A percentile compares a stretch with the other conserved stretches of the same genome.
Evolutionary conservation across 2,888 invertebrate species (phyloP).

Genomic region (Scotopteryx bipunctaria): DNA sequence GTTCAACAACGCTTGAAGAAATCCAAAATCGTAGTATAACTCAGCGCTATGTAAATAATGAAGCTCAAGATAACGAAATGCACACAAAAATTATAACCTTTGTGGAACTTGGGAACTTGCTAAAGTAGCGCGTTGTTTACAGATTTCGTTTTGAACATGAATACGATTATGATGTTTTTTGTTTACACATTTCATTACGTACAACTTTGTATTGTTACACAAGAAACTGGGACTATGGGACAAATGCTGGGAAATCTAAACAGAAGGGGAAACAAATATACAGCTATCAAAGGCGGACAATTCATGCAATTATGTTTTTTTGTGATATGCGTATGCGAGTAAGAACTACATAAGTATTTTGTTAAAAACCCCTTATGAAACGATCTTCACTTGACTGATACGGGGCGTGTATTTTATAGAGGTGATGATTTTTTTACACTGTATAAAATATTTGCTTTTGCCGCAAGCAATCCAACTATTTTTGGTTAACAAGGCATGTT

Average conservation of each 20-base stretch:
- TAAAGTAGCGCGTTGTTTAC: slow-evolving; percentile 16
- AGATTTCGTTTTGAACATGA: not conserved
- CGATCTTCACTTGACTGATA: not conserved
- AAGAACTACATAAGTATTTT: too few species aligned
- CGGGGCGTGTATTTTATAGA: slow-evolving; percentile 4
- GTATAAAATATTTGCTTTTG: slow-evolving; percentile 25
- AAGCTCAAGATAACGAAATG: slow-evolving; percentile 67
- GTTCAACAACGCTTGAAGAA: slow-evolving; percentile 35
- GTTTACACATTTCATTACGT: not conserved
- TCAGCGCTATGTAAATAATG: slow-evolving; percentile 58
- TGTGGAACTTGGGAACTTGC: slow-evolving; percentile 33
- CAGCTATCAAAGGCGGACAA: too few species aligned
- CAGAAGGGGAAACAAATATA: too few species aligned
- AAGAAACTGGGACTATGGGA: too few species aligned
- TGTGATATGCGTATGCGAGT: too few species aligned
- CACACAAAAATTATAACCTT: slow-evolving; percentile 51
- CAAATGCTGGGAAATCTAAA: too few species aligned
- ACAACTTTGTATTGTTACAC: too few species aligned
- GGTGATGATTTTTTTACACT: slow-evolving; percentile 10
- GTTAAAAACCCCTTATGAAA: slow-evolving; percentile 18
- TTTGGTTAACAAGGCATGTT: slow-evolving; percentile 4
- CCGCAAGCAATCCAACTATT: slow-evolving; percentile 24
- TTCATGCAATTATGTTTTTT: too few species aligned
- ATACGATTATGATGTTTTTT: not conserved
- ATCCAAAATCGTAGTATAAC: slow-evolving; percentile 41